Conservation (phyloP, 2,888 invertebrate genomes). For the Habroteleia sp. region DNA sequence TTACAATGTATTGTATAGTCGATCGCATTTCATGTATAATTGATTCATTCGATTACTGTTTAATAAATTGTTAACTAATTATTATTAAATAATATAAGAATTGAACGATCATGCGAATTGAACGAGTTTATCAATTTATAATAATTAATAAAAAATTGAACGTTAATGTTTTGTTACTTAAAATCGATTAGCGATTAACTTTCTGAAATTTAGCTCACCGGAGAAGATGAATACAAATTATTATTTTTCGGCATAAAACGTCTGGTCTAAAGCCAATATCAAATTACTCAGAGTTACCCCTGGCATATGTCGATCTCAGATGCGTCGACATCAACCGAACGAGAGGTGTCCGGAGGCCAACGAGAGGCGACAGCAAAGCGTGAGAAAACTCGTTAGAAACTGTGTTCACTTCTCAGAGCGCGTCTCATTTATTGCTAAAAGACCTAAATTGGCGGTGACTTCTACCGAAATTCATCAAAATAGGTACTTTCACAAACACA, state of each 20-base stretch:
- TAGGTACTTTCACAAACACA: too few species aligned
- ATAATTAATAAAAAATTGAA: not conserved
- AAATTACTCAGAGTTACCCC: conserved; percentile 68
- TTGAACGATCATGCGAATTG: too few species aligned
- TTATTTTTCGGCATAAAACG: conserved; percentile 67
- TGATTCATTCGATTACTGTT: too few species aligned
- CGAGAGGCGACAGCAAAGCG: conserved; percentile 33
- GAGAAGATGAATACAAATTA: conserved; percentile 53
- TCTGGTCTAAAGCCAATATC: conserved; percentile 71
- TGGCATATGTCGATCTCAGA: conserved; percentile 58
- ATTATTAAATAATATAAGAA: too few species aligned
- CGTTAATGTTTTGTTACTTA: too few species aligned
- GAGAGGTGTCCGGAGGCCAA: conserved; percentile 40
- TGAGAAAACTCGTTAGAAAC: conserved; percentile 52
- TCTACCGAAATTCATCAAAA: conserved; percentile 23
- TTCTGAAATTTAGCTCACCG: conserved; percentile 33
- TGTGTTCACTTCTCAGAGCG: conserved; percentile 1
- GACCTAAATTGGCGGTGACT: conserved; percentile 22
- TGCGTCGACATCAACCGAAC: conserved; percentile 36
- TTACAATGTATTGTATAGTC: not conserved
- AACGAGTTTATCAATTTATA: not conserved
- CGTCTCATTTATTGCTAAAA: conserved; percentile 15
- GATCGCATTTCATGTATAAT: not conserved
- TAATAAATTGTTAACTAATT: too few species aligned
- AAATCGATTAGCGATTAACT: conserved; percentile 6